Percentiles rank a stretch among this genome's conserved stretches.
Evolutionary conservation across 2,888 invertebrate genomes (phyloP).

Genomic region (Scotopteryx bipunctaria): DNA sequence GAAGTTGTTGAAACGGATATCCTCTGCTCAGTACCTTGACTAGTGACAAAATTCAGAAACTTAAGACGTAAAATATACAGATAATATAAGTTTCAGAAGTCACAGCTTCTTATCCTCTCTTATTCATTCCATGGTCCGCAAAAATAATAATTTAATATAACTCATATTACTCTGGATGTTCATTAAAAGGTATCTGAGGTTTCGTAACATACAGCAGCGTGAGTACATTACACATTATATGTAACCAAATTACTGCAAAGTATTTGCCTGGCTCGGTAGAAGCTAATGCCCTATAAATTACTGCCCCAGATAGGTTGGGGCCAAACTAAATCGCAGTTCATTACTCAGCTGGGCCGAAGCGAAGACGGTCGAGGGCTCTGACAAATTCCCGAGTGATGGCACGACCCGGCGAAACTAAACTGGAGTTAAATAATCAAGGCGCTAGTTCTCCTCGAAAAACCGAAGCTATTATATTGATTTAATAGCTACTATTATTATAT

Average conservation of each 20-base stretch:
- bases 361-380: neutral
- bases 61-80: neutral
- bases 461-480: too few species aligned
- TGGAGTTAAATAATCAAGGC: neutral
- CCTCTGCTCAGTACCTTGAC: constrained; percentile 31
- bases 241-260: constrained; percentile 3
- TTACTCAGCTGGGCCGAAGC: constrained; percentile 3
- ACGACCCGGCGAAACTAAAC: neutral
- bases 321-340: constrained; percentile 23
- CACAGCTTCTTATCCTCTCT: neutral
- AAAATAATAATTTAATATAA: too few species aligned
- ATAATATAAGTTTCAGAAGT: neutral
- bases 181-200: constrained; percentile 1
- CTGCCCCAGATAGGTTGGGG: constrained; percentile 20
- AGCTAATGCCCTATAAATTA: constrained; percentile 22
- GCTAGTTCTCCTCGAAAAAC: too few species aligned
- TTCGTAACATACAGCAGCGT: constrained; percentile 3
- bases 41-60: constrained; percentile 31
- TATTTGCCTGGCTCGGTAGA: constrained; percentile 18
- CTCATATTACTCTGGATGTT: constrained; percentile 11
- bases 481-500: too few species aligned
- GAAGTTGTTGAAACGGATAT: constrained; percentile 41
- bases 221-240: neutral
- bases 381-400: constrained; percentile 28
- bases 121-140: neutral